A percentile compares a stretch with the other conserved stretches of the same genome.
These are phyloP conservation scores for Mus spretus DNA, from an alignment of 2,797 vertebrate genomes.

Conservation along the genomic window DNA sequence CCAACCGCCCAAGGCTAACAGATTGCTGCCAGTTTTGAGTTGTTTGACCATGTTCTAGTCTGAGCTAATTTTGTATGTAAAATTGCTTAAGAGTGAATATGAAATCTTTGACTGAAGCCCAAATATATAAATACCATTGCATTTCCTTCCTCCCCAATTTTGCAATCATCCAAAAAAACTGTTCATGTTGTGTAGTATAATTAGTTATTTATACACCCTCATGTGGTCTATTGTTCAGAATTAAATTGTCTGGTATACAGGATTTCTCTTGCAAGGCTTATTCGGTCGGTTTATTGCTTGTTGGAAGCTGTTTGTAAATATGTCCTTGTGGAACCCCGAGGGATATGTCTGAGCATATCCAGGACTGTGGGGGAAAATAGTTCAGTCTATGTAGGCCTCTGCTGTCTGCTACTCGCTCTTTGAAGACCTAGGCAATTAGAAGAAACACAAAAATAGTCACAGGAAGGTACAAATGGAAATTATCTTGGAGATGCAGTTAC, in stretches of 20 bases:
- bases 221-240: constrained; percentile 83
- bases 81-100: constrained; percentile 86
- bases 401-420: constrained; percentile 13
- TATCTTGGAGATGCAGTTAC: constrained; percentile 54
- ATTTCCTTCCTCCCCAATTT: constrained; percentile 86
- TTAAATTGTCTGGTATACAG: constrained; percentile 81
- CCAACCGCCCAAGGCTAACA: background rate
- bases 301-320: constrained; percentile 83
- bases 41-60: constrained; percentile 79
- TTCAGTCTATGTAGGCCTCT: background rate
- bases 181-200: constrained; percentile 82
- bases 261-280: constrained; percentile 79
- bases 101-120: constrained; percentile 84
- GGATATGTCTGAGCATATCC: constrained; percentile 58
- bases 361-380: background rate
- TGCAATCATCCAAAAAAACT: constrained; percentile 83
- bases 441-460: constrained; percentile 42
- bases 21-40: constrained; percentile 74
- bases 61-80: constrained; percentile 85
- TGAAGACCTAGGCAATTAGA: constrained; percentile 49
- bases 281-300: constrained; percentile 77
- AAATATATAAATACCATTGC: constrained; percentile 86
- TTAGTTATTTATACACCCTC: constrained; percentile 84
- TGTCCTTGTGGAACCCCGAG: constrained; percentile 75
- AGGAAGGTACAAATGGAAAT: constrained; percentile 63